Evolutionary conservation across 2,888 invertebrate genomes (phyloP).

Genomic region (Phalera bucephala): DNA sequence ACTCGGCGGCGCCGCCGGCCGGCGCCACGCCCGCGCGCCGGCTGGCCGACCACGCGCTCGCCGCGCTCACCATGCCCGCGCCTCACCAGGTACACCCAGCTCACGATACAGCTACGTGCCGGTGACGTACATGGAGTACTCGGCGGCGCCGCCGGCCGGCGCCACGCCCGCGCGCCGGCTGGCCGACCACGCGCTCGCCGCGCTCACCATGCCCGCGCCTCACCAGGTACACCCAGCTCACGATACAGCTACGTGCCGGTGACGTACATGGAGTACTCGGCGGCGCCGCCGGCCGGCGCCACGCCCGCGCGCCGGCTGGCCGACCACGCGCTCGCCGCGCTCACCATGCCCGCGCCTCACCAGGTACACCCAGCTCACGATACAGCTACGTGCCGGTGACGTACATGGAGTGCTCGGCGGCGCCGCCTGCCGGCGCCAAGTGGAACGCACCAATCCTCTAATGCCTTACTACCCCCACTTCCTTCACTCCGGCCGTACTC

Average conservation of each 20-base stretch:
- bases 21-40: slow-evolving; percentile 38
- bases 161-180: slow-evolving; percentile 33
- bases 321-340: slow-evolving; percentile 9
- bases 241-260: slow-evolving; percentile 97
- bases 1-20: slow-evolving; percentile 53
- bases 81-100: slow-evolving; percentile 12
- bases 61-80: slow-evolving; percentile 45
- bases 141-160: slow-evolving; percentile 38
- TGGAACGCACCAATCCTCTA: too few species aligned
- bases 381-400: slow-evolving; percentile 97
- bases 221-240: too few species aligned
- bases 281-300: slow-evolving; percentile 36
- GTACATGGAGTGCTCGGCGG: slow-evolving; percentile 89
- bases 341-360: slow-evolving; percentile 44
- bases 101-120: too few species aligned
- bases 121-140: slow-evolving; percentile 92
- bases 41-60: not conserved
- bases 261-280: slow-evolving; percentile 92
- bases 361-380: too few species aligned
- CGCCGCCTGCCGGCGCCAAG: slow-evolving; percentile 33
- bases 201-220: slow-evolving; percentile 45
- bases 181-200: slow-evolving; percentile 1
- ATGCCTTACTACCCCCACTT: too few species aligned
- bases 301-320: slow-evolving; percentile 31
- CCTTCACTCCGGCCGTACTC: too few species aligned